Base-by-base conservation (phyloP, 37 sponge, comb jelly and placozoan species). In the Eunapius fragilis region DNA sequence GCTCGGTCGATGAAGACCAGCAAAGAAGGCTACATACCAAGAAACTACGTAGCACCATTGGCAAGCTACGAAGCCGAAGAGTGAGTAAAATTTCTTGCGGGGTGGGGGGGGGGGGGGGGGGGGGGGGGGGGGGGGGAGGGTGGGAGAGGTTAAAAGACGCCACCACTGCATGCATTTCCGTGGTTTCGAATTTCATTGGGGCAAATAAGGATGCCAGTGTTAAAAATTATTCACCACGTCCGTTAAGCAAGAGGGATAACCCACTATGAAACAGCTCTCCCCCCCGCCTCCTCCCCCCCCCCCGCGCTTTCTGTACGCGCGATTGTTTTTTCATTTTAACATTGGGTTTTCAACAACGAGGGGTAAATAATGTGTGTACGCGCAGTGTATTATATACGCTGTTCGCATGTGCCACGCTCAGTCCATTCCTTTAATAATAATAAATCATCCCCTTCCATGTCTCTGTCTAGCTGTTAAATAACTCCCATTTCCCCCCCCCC, bases 41-140 rank as follows among this genome's bases (percentile, higher is more conserved):
- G 91, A 22, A 97, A 94, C 88, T 97, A 97, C 48, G 94, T 97
- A 26, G 98, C 95, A 31, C 79, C 89, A 6, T 69, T 89, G 37
- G 70, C 80, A 1, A 94, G 87, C 77, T 91, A 83, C 70, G 98
- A 97, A 50, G 93, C 95, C 58, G 95, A 97, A 93, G 95, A 97
- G 98, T 97, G 68, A 95, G 98, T 72, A 17, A 78, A 38, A 36
- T 33, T 37, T 37, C 17, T 77, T 47, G 47, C n/a, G 41, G 30
- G 79, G 30, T 25, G n/a, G 25, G 25, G 79, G 6, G 41, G 3
- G 3, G 41, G 6, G 6, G 3, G 41, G n/a, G n/a, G n/a, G n/a
- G n/a, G n/a, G n/a, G n/a, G n/a, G n/a, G n/a, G n/a, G n/a, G n/a
- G n/a, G n/a, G n/a, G n/a, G n/a, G n/a, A n/a, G n/a, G n/a, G n/a